Conservation (phyloP, 2,113 vertebrate genomes). For the Aepyceros melampus region DNA sequence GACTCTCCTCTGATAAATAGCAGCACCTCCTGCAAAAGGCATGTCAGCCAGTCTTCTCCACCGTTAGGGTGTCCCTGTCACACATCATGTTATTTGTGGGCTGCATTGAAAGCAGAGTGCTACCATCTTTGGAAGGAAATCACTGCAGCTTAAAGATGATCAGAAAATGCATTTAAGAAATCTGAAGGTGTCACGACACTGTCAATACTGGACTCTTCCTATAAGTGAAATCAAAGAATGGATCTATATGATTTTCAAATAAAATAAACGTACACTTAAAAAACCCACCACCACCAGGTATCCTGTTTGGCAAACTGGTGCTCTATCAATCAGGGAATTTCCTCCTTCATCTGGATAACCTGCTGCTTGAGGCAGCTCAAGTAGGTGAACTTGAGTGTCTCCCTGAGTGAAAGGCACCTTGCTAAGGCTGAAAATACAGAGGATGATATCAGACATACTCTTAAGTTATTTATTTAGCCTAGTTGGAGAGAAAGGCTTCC, state of each 20-base stretch:
- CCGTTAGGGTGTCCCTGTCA: accelerated
- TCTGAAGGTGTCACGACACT: not conserved
- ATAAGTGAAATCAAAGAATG: not conserved
- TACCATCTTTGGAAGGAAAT: not conserved
- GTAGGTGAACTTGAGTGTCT: not conserved
- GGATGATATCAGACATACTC: not conserved
- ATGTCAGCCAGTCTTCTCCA: not conserved
- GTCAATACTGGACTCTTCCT: not conserved
- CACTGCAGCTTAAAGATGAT: not conserved
- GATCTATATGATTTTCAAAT: not conserved
- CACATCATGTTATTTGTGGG: not conserved
- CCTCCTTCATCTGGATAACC: not conserved
- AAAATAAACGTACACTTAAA: not conserved
- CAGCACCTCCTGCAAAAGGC: not conserved
- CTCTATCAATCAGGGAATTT: not conserved
- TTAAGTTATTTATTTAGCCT: not conserved
- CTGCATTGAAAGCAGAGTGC: not conserved
- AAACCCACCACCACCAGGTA: not conserved
- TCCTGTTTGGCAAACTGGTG: not conserved
- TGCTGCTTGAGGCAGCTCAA: not conserved
- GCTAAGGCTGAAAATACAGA: not conserved
- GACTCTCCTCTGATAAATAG: not conserved
- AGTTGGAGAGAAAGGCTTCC: not conserved
- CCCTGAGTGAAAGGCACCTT: not conserved
- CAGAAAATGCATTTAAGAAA: not conserved